Evolutionary conservation across 2,888 invertebrate genomes (phyloP).

Genomic region (Ichneumoninae sp.): DNA sequence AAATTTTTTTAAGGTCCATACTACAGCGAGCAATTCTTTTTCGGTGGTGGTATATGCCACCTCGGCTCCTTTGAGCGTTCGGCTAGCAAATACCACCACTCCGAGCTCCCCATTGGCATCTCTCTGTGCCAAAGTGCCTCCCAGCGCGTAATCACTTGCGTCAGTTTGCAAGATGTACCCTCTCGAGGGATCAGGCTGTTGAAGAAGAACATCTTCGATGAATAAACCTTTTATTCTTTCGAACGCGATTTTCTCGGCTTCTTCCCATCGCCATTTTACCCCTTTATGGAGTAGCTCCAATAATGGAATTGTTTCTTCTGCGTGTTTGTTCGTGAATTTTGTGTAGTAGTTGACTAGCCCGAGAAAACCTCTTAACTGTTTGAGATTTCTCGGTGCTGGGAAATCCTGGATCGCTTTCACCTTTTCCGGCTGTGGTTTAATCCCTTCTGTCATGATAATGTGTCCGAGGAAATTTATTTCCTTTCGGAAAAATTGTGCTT

Average conservation of each 20-base stretch:
- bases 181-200: neutral
- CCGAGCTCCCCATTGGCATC: slow-evolving; percentile 23
- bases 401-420: slow-evolving; percentile 65
- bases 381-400: slow-evolving; percentile 57
- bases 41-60: neutral
- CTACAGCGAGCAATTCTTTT: slow-evolving; percentile 12
- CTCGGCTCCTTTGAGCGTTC: no score
- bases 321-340: neutral
- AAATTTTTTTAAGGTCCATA: slow-evolving; percentile 7
- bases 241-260: no score
- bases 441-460: slow-evolving; percentile 63
- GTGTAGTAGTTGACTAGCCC: neutral
- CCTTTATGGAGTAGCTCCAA: neutral
- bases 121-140: slow-evolving; percentile 48
- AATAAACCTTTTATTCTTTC: no score
- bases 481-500: slow-evolving; percentile 66
- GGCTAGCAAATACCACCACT: slow-evolving; percentile 71
- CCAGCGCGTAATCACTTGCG: neutral
- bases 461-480: slow-evolving; percentile 72
- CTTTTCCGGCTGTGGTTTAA: slow-evolving; percentile 68
- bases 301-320: neutral
- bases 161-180: neutral
- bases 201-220: neutral
- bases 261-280: no score
- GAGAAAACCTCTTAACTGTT: neutral